Percentiles rank a stretch among this genome's conserved stretches.
Evolutionary conservation across 1,140 invertebrate genomes (phyloP).

Genomic region (Tribolium castaneum): DNA sequence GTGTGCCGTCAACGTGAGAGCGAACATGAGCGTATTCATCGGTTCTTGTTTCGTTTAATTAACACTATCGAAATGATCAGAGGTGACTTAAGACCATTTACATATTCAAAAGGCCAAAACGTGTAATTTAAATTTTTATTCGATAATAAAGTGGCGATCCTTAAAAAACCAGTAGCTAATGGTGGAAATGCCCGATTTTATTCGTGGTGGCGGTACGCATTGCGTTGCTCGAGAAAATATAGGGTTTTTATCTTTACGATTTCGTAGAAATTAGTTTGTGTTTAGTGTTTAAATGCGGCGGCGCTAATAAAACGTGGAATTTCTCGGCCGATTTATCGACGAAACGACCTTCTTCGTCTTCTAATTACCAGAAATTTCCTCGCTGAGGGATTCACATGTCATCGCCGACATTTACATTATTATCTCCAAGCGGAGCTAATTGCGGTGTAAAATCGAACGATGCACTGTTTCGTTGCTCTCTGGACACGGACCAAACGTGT

Average conservation of each 20-base stretch:
- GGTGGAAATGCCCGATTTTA: neutral
- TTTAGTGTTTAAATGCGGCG: conserved; percentile 34
- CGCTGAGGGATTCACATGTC: neutral
- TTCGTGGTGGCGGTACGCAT: neutral
- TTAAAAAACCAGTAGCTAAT: conserved; percentile 26
- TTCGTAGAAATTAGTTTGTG: conserved; percentile 35
- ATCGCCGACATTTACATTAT: neutral
- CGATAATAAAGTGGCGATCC: conserved; percentile 13
- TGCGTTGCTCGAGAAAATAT: conserved; percentile 15
- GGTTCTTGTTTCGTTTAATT: conserved; percentile 22
- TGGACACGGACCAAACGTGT: neutral
- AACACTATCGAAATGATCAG: conserved; percentile 32
- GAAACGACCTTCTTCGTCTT: neutral
- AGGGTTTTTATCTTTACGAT: conserved; percentile 31
- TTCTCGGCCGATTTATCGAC: conserved; percentile 25
- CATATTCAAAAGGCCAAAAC: conserved; percentile 30
- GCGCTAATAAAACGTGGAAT: conserved; percentile 31
- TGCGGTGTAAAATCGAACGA: conserved; percentile 3
- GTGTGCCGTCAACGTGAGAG: neutral
- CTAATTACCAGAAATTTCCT: conserved; percentile 12
- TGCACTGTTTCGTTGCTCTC: neutral
- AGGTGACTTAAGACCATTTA: neutral
- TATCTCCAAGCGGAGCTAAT: neutral
- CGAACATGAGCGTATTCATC: neutral
- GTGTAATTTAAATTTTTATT: conserved; percentile 34